A percentile compares a stretch with the other conserved stretches of the same genome.
These are phyloP conservation scores for Tapirus indicus DNA, from an alignment of 2,797 vertebrate species.

Conservation along the genomic window DNA sequence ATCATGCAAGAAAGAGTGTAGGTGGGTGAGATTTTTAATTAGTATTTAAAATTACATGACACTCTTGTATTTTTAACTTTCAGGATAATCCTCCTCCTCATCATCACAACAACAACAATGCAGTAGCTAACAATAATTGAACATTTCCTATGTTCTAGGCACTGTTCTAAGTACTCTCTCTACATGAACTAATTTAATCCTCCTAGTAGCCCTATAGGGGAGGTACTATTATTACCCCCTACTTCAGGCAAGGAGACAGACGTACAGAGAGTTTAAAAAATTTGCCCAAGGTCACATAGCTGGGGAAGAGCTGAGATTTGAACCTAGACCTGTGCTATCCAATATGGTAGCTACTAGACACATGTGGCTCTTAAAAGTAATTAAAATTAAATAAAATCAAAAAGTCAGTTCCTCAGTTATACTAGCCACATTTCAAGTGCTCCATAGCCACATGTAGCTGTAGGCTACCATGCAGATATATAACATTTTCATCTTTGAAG, in stretches of 20 bases:
- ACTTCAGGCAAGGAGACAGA: neutral
- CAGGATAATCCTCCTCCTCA: neutral
- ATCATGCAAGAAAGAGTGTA: neutral
- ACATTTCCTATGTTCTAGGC: neutral
- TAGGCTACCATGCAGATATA: neutral
- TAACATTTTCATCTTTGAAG: neutral
- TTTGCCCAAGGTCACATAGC: neutral
- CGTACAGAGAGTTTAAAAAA: neutral
- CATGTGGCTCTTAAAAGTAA: neutral
- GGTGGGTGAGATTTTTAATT: neutral
- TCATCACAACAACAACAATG: neutral
- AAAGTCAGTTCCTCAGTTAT: neutral
- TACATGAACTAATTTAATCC: neutral
- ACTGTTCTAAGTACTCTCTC: neutral
- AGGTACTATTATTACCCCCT: neutral
- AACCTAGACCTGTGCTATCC: neutral
- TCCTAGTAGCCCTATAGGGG: neutral
- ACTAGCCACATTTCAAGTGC: neutral
- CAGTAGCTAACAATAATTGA: neutral
- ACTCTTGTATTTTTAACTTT: neutral
- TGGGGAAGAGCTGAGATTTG: conserved; percentile 12
- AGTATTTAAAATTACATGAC: neutral
- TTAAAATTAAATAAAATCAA: neutral
- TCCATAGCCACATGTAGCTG: neutral
- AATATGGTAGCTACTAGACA: neutral